Base-by-base conservation (phyloP, 1,140 invertebrate species). In the Drosophila nigrodunni region DNA sequence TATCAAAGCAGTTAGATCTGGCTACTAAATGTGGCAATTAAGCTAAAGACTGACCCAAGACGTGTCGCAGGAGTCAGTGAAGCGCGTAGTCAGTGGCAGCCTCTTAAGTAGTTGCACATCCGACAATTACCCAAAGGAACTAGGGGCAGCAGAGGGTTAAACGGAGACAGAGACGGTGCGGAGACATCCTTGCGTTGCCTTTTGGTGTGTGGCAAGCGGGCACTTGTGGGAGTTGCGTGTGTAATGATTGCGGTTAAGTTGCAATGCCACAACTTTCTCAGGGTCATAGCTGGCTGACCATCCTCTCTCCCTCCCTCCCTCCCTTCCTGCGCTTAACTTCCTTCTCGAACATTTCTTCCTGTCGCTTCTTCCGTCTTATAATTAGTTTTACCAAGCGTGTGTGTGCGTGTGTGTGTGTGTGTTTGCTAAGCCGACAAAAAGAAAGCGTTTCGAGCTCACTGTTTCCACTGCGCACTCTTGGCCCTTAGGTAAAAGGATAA, bases 211-310 rank as follows among this genome's bases (percentile, higher is more conserved):
- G 46, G 9, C 43, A 37, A 39, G 50, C 41, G 18, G 2, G 0
- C 62, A 58, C 62, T 55, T 55, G 70, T 70, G 67, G 61, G 64
- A 30, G 68, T 73, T 80, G 76, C 54, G 73, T 72, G 69, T 57
- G 83, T 77, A 88, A 88, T 88, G 83, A 88, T 88, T 88, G 85
- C 83, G 83, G 83, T 88, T 77, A 58, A 61, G 59, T 68, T 62
- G 11, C 44, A n/a, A 37, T 18, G 15, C 55, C 39, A 37, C 35
- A 73, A 68, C 69, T 72, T 86, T 88, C 83, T 88, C 85, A 88
- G 80, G 70, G 83, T 89, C 83, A 88, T 83, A 88, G 83, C 60
- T 87, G 66, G 77, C 77, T 88, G 75, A 43, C 43, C 82, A 74
- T 55, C 50, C 30, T 13, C 2, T 13, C 35, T 39, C 15, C 7